Base-by-base conservation (phyloP, 2,797 vertebrate species). In the Euthynnus affinis region DNA sequence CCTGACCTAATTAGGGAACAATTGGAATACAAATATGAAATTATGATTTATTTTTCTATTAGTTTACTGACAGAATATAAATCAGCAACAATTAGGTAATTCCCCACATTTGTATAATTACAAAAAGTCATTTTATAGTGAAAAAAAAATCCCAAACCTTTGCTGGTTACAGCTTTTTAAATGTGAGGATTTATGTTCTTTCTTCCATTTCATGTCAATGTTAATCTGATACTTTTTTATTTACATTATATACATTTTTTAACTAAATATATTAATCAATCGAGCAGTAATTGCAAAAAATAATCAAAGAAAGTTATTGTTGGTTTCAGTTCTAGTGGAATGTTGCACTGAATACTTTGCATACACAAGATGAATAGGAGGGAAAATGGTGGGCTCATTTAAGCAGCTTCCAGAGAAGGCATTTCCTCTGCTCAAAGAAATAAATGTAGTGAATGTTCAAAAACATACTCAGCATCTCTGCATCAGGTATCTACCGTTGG, bases 381-480 rank as follows among this genome's bases (percentile, higher is more conserved):
- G 9, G 12, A 14, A 32, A 42, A 5, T 46, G 9, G 18, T 79
- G 7, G 29, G 58, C 37, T 65, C 63, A n/a, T 42, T 76, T 55
- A 61, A 77, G 42, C 27, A 51, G 22, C 6, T 22, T 74, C 42
- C 56, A 1, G 42, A 18, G 10, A 59, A 25, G 18, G 57, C 27
- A n/a, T 61, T 65, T 65, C 29, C 68, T 55, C 5, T 34, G 37
- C 48, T 22, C 12, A 0, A 13, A 64, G 22, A 76, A 74, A 75
- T 64, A 48, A 64, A 80, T 74, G 17, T 65, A 66, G 80, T 65
- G n/a, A 57, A 76, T 80, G 61, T 57, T 81, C 8, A 74, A 74
- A 86, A 76, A 73, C 18, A 65, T 53, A 66, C 69, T 53, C 23
- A n/a, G 37, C 56, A 58, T 32, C 52, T 74, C 40, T 70, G 73